These are phyloP conservation scores for Aepyceros melampus DNA, from an alignment of 2,113 vertebrate genomes.

Conservation along the genomic window DNA sequence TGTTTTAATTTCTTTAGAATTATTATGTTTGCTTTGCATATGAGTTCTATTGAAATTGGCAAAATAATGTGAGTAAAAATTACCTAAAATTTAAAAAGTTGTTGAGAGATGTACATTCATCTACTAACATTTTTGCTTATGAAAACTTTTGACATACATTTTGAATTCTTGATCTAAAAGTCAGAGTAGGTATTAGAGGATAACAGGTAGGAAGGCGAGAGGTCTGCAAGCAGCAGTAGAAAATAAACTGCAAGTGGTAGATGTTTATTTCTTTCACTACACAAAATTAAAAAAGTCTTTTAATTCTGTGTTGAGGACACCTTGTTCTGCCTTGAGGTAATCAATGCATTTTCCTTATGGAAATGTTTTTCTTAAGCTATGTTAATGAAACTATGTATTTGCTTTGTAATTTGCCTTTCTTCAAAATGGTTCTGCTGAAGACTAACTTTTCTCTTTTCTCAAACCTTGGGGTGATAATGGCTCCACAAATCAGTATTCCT, in stretches of 20 bases:
- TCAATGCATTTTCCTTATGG: not conserved
- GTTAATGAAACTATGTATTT: not conserved
- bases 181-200: not conserved
- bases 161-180: not conserved
- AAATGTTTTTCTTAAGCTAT: not conserved
- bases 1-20: not conserved
- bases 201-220: not conserved
- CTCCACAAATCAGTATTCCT: not conserved
- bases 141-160: not conserved
- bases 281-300: not conserved
- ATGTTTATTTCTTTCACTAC: not conserved
- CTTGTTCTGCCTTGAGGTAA: not conserved
- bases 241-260: not conserved
- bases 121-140: not conserved
- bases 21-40: not conserved
- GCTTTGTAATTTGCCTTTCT: not conserved
- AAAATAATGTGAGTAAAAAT: not conserved
- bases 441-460: not conserved
- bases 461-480: not conserved
- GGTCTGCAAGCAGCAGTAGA: fast-evolving
- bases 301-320: not conserved
- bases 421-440: not conserved
- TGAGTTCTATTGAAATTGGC: not conserved
- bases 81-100: not conserved
- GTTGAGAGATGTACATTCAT: not conserved